A percentile compares a stretch with the other conserved stretches of the same genome.
phyloP scores from a whole-genome alignment of 2,797 vertebrate genomes.

The Danio tinwini region DNA sequence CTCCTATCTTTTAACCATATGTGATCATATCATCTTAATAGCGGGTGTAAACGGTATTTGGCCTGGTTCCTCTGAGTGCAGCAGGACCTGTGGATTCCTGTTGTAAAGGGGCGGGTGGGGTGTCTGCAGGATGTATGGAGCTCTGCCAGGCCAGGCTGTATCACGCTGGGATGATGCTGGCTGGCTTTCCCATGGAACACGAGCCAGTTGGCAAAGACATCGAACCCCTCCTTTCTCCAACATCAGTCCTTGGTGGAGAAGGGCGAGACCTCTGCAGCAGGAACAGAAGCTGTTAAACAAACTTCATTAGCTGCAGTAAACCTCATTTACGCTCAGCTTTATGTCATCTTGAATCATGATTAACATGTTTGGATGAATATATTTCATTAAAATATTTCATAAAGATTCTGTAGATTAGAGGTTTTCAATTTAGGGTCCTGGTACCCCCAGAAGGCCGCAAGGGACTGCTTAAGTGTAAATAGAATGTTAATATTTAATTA shows the following conservation, averaged over 20 bases:
- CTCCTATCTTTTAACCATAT: background rate
- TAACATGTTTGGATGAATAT: slow-evolving; percentile 6
- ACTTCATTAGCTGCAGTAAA: slow-evolving; percentile 58
- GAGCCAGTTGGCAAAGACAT: slow-evolving; percentile 67
- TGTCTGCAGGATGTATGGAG: slow-evolving; percentile 58
- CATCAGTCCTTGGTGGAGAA: slow-evolving; percentile 47
- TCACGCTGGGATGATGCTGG: slow-evolving; percentile 70
- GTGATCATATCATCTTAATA: background rate
- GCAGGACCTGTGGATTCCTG: slow-evolving; percentile 60
- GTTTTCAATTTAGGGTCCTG: too few relatives aligned
- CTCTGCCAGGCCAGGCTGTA: slow-evolving; percentile 65
- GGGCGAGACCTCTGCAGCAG: slow-evolving; percentile 44
- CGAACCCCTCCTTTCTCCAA: slow-evolving; percentile 28
- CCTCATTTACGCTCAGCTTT: slow-evolving; percentile 49
- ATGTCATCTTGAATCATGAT: slow-evolving; percentile 10
- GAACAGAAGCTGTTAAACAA: slow-evolving; percentile 32
- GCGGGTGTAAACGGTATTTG: slow-evolving; percentile 5
- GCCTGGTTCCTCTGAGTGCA: slow-evolving; percentile 8
- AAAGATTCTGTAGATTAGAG: background rate
- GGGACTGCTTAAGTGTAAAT: too few relatives aligned
- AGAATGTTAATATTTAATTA: too few relatives aligned
- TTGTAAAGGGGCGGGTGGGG: slow-evolving; percentile 48
- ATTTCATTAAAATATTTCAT: background rate
- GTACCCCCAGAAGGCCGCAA: too few relatives aligned
- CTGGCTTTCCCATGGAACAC: slow-evolving; percentile 66